Base-by-base conservation (phyloP, 2,797 vertebrate genomes). In the Bradypodion ventrale region DNA sequence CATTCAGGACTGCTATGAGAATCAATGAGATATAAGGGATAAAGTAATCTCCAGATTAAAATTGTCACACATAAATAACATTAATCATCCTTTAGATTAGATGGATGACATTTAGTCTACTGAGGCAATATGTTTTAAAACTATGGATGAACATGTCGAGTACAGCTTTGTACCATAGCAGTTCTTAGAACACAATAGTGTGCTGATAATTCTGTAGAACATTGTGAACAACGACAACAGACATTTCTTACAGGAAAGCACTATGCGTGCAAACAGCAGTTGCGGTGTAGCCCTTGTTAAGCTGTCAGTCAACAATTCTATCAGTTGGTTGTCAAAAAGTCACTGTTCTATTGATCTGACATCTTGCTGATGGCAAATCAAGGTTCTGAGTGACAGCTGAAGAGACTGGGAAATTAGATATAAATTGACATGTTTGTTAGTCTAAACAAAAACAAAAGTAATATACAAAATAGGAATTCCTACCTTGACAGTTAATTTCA, bases 391-490 rank as follows among this genome's bases (percentile, higher is more conserved):
- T 84, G 19, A 75, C 63, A 89, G 68, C 78, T 68, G 87, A 42
- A 88, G 52, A 62, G 87, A 83, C 52, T 37, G 2, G 49, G 83
- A 83, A 29, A 46, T 77, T 93, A 83, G 83, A 90, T 90, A 86
- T 91, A 82, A 81, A 85, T 87, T 84, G 80, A 86, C 73, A 82
- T 1, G 46, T 91, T 84, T 83, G 73, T 75, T 90, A 90, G 60
- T 78, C 25, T 89, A 74, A 82, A 83, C 59, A 83, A 75, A 73
- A 60, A 68, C 49, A 69, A 32, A 68, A 83, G 21, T 29, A 85
- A 63, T 66, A 82, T 80, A 82, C 35, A 35, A 72, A 15, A 78
- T 60, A 63, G 82, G 63, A 78, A 29, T 19, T 85, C 86, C 21
- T 78, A 37, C 25, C 46, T 68, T 69, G 49, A 21, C 62, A 83